Percentiles rank a stretch among this genome's conserved stretches.
These are phyloP conservation scores for Leucozona laternaria DNA, from an alignment of 2,888 invertebrate species.

Conservation along the genomic window DNA sequence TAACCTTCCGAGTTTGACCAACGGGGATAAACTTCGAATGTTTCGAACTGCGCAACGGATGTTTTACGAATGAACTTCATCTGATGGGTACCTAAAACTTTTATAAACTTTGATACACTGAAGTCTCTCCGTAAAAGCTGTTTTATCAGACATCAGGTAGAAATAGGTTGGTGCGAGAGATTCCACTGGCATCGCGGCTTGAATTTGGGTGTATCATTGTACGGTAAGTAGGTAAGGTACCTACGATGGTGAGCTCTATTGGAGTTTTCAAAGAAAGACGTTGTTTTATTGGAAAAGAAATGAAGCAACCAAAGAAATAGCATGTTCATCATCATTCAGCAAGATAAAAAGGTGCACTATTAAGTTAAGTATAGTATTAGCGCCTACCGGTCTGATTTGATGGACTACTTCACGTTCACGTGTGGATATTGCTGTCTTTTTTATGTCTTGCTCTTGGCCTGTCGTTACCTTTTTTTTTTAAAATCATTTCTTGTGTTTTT, in stretches of 20 bases:
- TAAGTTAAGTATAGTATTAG: background rate
- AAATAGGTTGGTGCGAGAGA: slow-evolving; percentile 23
- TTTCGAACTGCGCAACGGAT: slow-evolving; percentile 65
- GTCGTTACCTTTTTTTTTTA: slow-evolving; percentile 41
- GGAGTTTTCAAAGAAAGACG: slow-evolving; percentile 6
- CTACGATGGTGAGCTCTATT: too few species aligned
- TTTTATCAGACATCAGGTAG: slow-evolving; percentile 16
- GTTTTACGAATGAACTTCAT: slow-evolving; percentile 70
- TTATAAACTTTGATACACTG: slow-evolving; percentile 62
- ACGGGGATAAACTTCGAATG: slow-evolving; percentile 21
- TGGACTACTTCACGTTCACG: slow-evolving; percentile 33
- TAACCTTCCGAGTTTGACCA: background rate
- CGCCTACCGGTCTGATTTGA: slow-evolving; percentile 45
- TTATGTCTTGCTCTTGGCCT: slow-evolving; percentile 1
- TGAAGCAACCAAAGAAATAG: slow-evolving; percentile 30
- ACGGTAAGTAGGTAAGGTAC: too few species aligned
- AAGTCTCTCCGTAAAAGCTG: slow-evolving; percentile 62
- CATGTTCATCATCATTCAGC: slow-evolving; percentile 23
- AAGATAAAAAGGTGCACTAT: slow-evolving; percentile 37
- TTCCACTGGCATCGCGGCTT: background rate
- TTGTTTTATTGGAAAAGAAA: slow-evolving; percentile 7
- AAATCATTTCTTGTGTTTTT: slow-evolving; percentile 27
- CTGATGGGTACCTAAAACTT: slow-evolving; percentile 57
- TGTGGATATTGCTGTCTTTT: background rate
- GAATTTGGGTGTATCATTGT: slow-evolving; percentile 24